Evolutionary conservation across 2,888 invertebrate species (phyloP).

Genomic region (Fragum whitleyi): DNA sequence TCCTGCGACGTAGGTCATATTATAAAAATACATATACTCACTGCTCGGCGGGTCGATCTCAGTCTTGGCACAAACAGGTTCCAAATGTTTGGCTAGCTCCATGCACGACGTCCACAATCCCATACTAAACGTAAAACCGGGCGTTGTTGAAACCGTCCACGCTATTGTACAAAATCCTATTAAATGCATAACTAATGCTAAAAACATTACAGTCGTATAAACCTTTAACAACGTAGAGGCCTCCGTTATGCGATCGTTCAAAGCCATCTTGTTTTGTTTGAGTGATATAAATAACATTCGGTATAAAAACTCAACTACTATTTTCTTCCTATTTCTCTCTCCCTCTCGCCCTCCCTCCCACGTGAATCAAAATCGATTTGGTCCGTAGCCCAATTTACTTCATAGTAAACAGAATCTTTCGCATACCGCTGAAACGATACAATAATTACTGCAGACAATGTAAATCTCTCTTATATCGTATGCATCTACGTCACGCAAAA

Average conservation of each 20-base stretch:
- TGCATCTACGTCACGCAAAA: no score
- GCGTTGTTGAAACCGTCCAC: neutral
- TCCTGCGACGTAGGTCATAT: no score
- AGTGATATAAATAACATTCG: no score
- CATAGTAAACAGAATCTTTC: neutral
- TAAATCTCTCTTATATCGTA: neutral
- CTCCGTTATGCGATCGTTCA: neutral
- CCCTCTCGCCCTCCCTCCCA: neutral
- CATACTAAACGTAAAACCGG: conserved; percentile 12
- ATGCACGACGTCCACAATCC: conserved; percentile 14
- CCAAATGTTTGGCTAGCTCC: neutral
- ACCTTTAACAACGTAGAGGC: neutral
- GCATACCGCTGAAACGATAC: neutral
- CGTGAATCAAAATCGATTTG: conserved; percentile 1
- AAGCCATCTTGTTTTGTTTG: neutral
- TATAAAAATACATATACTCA: no score
- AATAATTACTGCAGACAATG: neutral
- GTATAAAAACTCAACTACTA: no score
- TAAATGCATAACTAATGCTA: neutral
- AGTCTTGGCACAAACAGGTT: conserved; percentile 9
- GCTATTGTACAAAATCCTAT: conserved; percentile 7
- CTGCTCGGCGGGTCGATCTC: conserved; percentile 7
- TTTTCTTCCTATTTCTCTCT: neutral
- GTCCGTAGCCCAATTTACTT: neutral
- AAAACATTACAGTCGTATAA: neutral